Evolutionary conservation across 2,888 invertebrate species (phyloP).

Genomic region (Yponomeuta cagnagella): DNA sequence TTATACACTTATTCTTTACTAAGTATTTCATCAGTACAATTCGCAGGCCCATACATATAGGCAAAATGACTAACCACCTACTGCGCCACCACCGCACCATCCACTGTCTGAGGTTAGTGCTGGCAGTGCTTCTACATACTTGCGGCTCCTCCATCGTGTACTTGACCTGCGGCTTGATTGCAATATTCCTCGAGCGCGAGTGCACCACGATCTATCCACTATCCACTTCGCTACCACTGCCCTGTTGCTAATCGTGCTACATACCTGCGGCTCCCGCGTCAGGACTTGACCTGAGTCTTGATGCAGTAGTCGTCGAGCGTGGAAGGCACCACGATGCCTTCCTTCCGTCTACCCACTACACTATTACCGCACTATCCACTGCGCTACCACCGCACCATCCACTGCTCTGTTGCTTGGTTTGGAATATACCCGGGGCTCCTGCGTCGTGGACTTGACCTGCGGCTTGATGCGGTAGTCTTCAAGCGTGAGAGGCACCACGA

Average conservation of each 20-base stretch:
- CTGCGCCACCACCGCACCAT: no score
- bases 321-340: constrained; percentile 96
- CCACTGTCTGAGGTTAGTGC: no score
- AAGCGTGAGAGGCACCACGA: constrained; percentile 96
- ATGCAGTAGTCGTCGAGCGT: constrained; percentile 97
- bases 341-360: constrained; percentile 91
- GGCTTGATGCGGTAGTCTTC: constrained; percentile 98
- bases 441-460: constrained; percentile 89
- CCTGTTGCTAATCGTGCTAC: constrained; percentile 48
- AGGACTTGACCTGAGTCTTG: constrained; percentile 91
- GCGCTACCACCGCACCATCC: no score
- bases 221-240: constrained; percentile 27
- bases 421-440: constrained; percentile 77
- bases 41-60: no score
- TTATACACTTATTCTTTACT: neutral
- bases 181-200: no score
- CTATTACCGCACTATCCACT: constrained; percentile 77
- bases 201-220: no score
- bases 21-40: neutral
- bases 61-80: no score
- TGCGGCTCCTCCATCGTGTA: no score
- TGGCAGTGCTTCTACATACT: no score
- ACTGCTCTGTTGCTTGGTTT: no score
- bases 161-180: no score
- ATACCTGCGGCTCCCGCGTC: constrained; percentile 77